Percentiles rank a stretch among this genome's conserved stretches.
These are phyloP conservation scores for Coracopsis vasa DNA, from an alignment of 2,113 vertebrate genomes.

Conservation along the genomic window DNA sequence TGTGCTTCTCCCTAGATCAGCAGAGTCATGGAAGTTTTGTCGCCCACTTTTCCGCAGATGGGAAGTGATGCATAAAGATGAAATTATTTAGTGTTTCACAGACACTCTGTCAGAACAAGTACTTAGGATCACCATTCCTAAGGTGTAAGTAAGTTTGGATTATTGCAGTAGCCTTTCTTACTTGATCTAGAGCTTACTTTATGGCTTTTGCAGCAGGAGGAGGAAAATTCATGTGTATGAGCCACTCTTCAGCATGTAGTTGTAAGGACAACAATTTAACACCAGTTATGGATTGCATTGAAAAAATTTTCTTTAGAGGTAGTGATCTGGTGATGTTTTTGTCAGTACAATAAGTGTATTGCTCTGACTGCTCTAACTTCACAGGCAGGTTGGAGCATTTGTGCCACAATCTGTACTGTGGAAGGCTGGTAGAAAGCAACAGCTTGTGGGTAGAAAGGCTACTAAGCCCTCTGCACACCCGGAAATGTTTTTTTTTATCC, in stretches of 20 bases:
- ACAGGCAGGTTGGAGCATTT: conserved; percentile 59
- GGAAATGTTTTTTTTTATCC: conserved; percentile 60
- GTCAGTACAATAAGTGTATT: conserved; percentile 34
- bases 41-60: neutral
- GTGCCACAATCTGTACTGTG: conserved; percentile 62
- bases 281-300: neutral
- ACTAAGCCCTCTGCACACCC: conserved; percentile 49
- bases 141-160: neutral
- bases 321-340: conserved; percentile 1
- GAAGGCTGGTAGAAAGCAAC: conserved; percentile 59
- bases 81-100: neutral
- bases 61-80: neutral
- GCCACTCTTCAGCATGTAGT: neutral
- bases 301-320: conserved; percentile 20
- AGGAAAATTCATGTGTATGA: neutral
- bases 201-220: neutral
- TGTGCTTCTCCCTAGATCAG: neutral
- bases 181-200: neutral
- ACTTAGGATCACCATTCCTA: neutral
- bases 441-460: conserved; percentile 66
- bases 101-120: neutral
- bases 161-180: neutral
- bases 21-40: neutral
- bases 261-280: neutral
- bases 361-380: conserved; percentile 46